Evolutionary conservation across 2,797 vertebrate species (phyloP), one percentile per base, ranked within the genome.

Genomic region (Squalus acanthias): DNA sequence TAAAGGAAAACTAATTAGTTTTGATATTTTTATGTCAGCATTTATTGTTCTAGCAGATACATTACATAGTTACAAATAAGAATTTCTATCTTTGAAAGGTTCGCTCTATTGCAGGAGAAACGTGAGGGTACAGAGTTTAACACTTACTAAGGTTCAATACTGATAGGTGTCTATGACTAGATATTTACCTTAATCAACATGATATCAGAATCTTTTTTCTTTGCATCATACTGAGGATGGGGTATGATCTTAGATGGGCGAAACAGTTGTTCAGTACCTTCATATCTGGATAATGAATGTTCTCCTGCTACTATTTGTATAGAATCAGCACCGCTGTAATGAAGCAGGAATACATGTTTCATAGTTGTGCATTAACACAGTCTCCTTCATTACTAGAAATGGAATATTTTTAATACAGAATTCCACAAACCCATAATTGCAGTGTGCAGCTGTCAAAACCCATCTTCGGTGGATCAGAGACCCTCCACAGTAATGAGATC

Each of bases 171-270:
- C 60, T 17, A 69, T 33, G 24, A 46, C 33, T n/a, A 15, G 24
- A 29, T 1, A 33, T 20, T 95, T 97, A 98, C 98, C 98, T 98
- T 98, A 96, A 99, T 98, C 0, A 98, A 98, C 98, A 98, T 98
- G 87, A 99, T 98, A 96, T 99, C 98, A 0, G 97, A 97, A 93
- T 98, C 97, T 96, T 98, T 98, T 91, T 97, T 98, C 26, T 15
- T 57, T 69, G 91, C 96, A 97, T 98, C 97, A 97, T 98, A 98
- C 0, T 97, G 95, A 0, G 98, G 98, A 96, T 99, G 98, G 57
- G 98, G 97, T 4, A 98, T 96, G 97, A 99, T 60, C 69, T 97
- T 46, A 0, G 98, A 97, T 0, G 98, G 98, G 3, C 96, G 96
- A 96, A 98, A 97, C 96, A 98, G 97, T 96, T 98, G 98, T 95